Evolutionary conservation across 2,888 invertebrate genomes (phyloP).

Genomic region (Phengaris arion): DNA sequence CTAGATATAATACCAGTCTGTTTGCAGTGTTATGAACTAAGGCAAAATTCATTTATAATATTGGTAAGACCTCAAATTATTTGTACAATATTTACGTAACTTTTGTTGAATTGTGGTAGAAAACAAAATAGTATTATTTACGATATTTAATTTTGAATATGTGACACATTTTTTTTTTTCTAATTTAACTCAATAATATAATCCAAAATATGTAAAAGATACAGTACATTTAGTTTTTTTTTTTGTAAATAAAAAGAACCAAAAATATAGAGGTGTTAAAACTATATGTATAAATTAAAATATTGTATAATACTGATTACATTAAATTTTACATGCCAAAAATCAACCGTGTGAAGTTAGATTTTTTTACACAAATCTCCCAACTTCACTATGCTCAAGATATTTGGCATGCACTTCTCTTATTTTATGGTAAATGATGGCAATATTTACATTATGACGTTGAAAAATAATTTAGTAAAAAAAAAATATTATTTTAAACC

Average conservation of each 20-base stretch:
- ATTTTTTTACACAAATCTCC: neutral
- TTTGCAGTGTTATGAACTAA: slow-evolving; percentile 13
- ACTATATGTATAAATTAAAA: slow-evolving; percentile 57
- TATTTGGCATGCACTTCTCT: slow-evolving; percentile 35
- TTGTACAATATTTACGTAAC: no score
- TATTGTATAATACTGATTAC: slow-evolving; percentile 77
- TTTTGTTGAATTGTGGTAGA: no score
- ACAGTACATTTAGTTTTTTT: no score
- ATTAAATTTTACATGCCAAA: neutral
- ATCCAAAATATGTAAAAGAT: neutral
- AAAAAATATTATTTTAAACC: slow-evolving; percentile 56
- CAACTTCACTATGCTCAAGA: neutral
- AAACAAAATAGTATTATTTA: no score
- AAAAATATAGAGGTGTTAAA: slow-evolving; percentile 9
- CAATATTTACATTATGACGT: slow-evolving; percentile 69
- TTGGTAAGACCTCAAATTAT: neutral
- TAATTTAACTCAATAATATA: neutral
- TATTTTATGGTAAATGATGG: slow-evolving; percentile 69
- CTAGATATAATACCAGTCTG: slow-evolving; percentile 26
- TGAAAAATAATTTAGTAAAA: slow-evolving; percentile 65
- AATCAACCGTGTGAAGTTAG: slow-evolving; percentile 1
- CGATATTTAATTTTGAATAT: no score
- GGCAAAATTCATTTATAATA: neutral
- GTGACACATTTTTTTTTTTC: no score
- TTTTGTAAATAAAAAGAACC: neutral